A percentile compares a stretch with the other conserved stretches of the same genome.
These are phyloP conservation scores for Holcopasites calliopsidis DNA, from an alignment of 1,140 invertebrate species.

Conservation along the genomic window DNA sequence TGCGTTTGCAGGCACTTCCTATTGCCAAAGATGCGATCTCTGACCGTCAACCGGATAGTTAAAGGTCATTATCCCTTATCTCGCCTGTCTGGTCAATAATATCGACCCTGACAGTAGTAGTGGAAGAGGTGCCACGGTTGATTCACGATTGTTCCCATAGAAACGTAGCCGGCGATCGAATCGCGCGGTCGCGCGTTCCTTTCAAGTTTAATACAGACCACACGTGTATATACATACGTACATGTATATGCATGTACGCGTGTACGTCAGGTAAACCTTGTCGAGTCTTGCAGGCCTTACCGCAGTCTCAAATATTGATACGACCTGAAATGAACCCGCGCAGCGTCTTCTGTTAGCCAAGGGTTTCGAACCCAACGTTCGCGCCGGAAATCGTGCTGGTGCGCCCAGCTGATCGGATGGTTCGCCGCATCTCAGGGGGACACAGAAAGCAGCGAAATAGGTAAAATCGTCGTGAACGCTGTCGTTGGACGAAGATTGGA, in stretches of 20 bases:
- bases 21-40: constrained; percentile 36
- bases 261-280: constrained; percentile 37
- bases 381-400: constrained; percentile 14
- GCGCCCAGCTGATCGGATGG: constrained; percentile 10
- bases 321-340: constrained; percentile 49
- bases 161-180: constrained; percentile 67
- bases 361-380: not conserved
- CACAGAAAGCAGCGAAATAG: constrained; percentile 26
- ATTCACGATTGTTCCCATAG: constrained; percentile 72
- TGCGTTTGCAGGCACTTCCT: no score
- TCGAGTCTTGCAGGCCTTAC: constrained; percentile 15
- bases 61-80: constrained; percentile 72
- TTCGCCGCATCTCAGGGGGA: not conserved
- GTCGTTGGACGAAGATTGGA: not conserved
- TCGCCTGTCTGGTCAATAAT: constrained; percentile 60
- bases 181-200: constrained; percentile 39
- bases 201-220: constrained; percentile 21
- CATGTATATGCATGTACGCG: constrained; percentile 24
- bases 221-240: constrained; percentile 8
- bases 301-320: constrained; percentile 67
- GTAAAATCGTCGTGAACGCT: constrained; percentile 27
- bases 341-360: constrained; percentile 17
- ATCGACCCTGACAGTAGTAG: constrained; percentile 65
- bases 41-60: constrained; percentile 65
- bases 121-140: constrained; percentile 50